Conservation (phyloP, 2,888 invertebrate genomes). For the Eulithis testata region DNA sequence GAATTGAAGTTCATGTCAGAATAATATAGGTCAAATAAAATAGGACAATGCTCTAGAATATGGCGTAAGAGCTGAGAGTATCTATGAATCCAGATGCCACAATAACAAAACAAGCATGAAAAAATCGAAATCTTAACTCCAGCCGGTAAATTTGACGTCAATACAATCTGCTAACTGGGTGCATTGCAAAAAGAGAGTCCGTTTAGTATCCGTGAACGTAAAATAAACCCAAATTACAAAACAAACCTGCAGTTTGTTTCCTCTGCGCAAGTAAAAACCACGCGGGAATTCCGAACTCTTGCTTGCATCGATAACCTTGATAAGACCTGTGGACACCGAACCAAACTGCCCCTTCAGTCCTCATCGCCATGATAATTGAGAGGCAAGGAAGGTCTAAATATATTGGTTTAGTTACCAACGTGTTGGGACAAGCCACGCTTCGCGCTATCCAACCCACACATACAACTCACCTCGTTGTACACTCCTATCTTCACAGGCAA, state of each 20-base stretch:
- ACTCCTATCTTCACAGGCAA: conserved; percentile 43
- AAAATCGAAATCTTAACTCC: conserved; percentile 15
- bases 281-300: conserved; percentile 56
- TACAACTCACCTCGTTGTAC: conserved; percentile 42
- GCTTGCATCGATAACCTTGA: conserved; percentile 42
- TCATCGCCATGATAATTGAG: conserved; percentile 36
- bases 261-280: conserved; percentile 58
- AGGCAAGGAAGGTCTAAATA: conserved; percentile 47
- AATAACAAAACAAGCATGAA: background rate
- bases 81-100: background rate
- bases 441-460: conserved; percentile 53
- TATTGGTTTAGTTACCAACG: conserved; percentile 50
- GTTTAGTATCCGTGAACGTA: conserved; percentile 40
- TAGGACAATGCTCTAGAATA: conserved; percentile 14
- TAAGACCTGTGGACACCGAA: conserved; percentile 37
- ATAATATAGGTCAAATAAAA: background rate
- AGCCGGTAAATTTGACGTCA: conserved; percentile 37
- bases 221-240: conserved; percentile 49
- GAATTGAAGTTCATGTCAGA: background rate
- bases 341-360: conserved; percentile 46
- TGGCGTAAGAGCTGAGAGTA: background rate
- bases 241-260: conserved; percentile 50
- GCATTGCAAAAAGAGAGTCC: conserved; percentile 32
- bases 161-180: conserved; percentile 22
- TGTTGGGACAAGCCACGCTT: conserved; percentile 59